These are phyloP conservation scores for Podarcis cretensis DNA, from an alignment of 2,113 vertebrate species.

Conservation along the genomic window DNA sequence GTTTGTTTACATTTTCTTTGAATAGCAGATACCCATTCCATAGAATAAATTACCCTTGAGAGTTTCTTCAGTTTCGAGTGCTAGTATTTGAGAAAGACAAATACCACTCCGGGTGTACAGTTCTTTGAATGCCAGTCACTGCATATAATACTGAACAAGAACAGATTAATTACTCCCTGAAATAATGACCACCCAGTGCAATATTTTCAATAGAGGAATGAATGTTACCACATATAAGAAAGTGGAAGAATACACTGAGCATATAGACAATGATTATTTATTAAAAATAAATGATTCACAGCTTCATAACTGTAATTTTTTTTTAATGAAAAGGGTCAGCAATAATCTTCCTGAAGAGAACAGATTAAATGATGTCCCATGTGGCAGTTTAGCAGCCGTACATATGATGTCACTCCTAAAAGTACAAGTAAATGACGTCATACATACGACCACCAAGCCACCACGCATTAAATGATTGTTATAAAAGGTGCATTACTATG, in stretches of 20 bases:
- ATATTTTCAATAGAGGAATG: conserved; percentile 26
- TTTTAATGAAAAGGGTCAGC: conserved; percentile 23
- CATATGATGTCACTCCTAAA: conserved; percentile 98
- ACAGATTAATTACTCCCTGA: not conserved
- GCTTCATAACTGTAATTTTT: conserved; percentile 19
- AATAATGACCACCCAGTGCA: conserved; percentile 20
- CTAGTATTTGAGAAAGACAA: not conserved
- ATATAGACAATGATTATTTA: conserved; percentile 53
- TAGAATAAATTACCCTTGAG: not conserved
- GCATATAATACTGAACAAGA: fast-evolving
- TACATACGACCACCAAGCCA: conserved; percentile 96
- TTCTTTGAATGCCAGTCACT: not conserved
- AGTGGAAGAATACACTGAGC: conserved; percentile 36
- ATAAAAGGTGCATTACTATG: conserved; percentile 21
- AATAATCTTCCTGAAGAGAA: conserved; percentile 60
- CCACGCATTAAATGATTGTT: conserved; percentile 72
- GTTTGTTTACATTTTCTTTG: not conserved
- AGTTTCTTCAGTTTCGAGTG: not conserved
- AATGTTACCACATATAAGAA: conserved; percentile 28
- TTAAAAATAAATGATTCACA: conserved; percentile 56
- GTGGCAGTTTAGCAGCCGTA: conserved; percentile 96
- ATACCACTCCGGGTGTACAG: not conserved
- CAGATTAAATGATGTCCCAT: conserved; percentile 79
- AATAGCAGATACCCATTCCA: not conserved
- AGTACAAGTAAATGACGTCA: conserved; percentile 95